Base-by-base conservation (phyloP, 1,140 invertebrate species). In the Pachyrhynchus sulphureomaculatus region DNA sequence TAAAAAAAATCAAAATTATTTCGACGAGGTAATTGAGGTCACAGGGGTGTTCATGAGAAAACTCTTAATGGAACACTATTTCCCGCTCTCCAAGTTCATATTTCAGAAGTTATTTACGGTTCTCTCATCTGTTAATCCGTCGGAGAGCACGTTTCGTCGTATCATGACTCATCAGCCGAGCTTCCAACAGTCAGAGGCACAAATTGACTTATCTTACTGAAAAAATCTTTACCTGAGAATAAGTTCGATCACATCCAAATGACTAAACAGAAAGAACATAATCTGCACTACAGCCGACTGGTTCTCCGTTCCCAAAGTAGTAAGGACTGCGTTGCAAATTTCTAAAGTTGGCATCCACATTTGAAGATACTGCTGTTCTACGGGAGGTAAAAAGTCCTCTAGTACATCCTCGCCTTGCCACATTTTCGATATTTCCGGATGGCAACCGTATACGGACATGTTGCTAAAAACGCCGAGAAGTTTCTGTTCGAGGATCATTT, bases 241-340 rank as follows among this genome's bases (percentile, higher is more conserved):
- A 64, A 86, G 82, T 65, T 90, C 88, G 13, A 95, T 83, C 23
- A 88, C 86, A 64, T 95, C 91, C 24, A 86, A 78, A 75, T 95
- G 92, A 47, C 86, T 86, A 39, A 93, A 82, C 21, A 95, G 72
- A 64, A 92, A 89, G 60, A 89, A 86, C 37, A 89, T 83, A 32
- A 93, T 83, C 78, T 94, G 91, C 17, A 87, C 78, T 1, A 89
- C 84, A 41, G 88, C 90, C 68, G 88, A 86, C 76, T 87, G 85
- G 79, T 95, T 95, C 56, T 89, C 84, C 0, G 86, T 83, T 32
- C 92, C 91, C 5, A 95, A 77, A 0, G 91, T 89, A 2, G 89
- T 92, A 1, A 95, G 77, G 18, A 95, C 74, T 9, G 89, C 86
- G 71, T 92, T 86, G 74, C 91, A 94, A 2, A 95, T 76, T 64